Evolutionary conservation across 2,888 invertebrate genomes (phyloP).

Genomic region (Drosophila emarginata): DNA sequence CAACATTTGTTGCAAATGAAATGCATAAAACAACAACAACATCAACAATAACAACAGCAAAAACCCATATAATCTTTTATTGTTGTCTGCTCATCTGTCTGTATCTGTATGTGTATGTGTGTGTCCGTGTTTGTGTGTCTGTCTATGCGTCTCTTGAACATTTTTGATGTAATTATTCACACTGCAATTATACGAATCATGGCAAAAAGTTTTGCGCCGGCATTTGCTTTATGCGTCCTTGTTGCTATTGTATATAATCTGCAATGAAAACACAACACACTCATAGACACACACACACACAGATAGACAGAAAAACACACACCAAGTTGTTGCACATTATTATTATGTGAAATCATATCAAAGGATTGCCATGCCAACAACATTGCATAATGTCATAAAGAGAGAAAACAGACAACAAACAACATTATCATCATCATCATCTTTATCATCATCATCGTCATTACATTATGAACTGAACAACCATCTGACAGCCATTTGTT

Average conservation of each 20-base stretch:
- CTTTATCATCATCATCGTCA: slow-evolving; percentile 10
- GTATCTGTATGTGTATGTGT: not conserved
- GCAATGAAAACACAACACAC: slow-evolving; percentile 65
- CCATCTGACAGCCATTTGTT: slow-evolving; percentile 30
- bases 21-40: not conserved
- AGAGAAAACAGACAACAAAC: not conserved
- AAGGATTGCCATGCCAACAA: slow-evolving; percentile 66
- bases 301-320: not conserved
- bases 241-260: slow-evolving; percentile 67
- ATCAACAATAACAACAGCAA: slow-evolving; percentile 5
- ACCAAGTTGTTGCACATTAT: slow-evolving; percentile 38
- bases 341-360: slow-evolving; percentile 75
- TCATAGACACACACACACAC: slow-evolving; percentile 8
- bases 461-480: slow-evolving; percentile 29
- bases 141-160: slow-evolving; percentile 43
- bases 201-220: slow-evolving; percentile 54
- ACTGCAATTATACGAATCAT: slow-evolving; percentile 76
- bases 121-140: slow-evolving; percentile 16
- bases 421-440: slow-evolving; percentile 1
- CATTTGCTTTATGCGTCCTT: slow-evolving; percentile 34
- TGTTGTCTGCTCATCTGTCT: slow-evolving; percentile 37
- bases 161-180: slow-evolving; percentile 75
- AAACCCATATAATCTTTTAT: slow-evolving; percentile 64
- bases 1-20: slow-evolving; percentile 59
- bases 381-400: slow-evolving; percentile 69